Conservation (phyloP, 64 coral and sea anemone genomes). For the Montipora foliosa region DNA sequence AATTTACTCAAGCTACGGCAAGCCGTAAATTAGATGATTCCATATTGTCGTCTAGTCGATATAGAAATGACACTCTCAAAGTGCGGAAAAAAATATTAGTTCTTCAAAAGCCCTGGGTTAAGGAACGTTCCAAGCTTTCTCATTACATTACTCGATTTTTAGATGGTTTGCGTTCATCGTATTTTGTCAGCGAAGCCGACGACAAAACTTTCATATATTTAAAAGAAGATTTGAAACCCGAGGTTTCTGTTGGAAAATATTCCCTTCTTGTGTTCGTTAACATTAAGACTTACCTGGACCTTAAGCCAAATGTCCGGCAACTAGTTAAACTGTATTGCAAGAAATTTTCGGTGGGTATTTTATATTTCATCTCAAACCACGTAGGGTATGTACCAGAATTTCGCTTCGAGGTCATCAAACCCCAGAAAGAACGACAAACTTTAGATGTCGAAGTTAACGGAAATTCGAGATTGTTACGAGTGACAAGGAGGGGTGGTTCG, state of each 20-base stretch:
- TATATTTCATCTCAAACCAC: slow-evolving; percentile 88
- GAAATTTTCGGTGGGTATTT: slow-evolving; percentile 86
- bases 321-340: slow-evolving; percentile 82
- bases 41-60: neutral
- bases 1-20: slow-evolving; percentile 1
- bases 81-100: slow-evolving; percentile 82
- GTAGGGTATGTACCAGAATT: slow-evolving; percentile 85
- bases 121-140: slow-evolving; percentile 87
- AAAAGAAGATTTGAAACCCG: slow-evolving; percentile 64
- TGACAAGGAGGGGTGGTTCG: slow-evolving; percentile 79
- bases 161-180: slow-evolving; percentile 82
- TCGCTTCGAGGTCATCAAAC: slow-evolving; percentile 77
- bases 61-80: slow-evolving; percentile 65
- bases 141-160: slow-evolving; percentile 81
- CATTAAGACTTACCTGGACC: slow-evolving; percentile 87
- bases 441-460: slow-evolving; percentile 76
- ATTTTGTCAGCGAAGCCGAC: slow-evolving; percentile 70
- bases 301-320: slow-evolving; percentile 81
- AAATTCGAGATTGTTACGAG: slow-evolving; percentile 71
- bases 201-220: slow-evolving; percentile 79
- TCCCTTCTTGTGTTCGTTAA: slow-evolving; percentile 89
- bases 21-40: neutral
- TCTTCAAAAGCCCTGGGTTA: slow-evolving; percentile 64
- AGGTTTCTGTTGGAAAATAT: slow-evolving; percentile 67
- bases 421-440: slow-evolving; percentile 69